Base-by-base conservation (phyloP, 2,888 invertebrate genomes). In the Drosophila testacea region DNA sequence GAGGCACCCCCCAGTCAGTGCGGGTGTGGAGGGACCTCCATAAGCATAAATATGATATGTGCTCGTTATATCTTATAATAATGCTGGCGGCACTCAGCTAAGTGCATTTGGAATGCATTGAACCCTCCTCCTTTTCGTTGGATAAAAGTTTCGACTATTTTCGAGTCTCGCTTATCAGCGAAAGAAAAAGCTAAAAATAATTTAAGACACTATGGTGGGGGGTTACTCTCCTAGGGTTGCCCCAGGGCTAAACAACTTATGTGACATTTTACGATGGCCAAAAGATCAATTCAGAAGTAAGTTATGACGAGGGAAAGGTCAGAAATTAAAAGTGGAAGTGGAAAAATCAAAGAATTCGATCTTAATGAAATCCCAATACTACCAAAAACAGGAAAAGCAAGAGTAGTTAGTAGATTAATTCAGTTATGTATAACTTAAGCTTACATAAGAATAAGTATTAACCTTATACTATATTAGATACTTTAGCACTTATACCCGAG, bases 41-140 rank as follows among this genome's bases (percentile, higher is more conserved):
- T 57, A 51, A 73, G 61, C 76, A 79, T 69, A 83, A 77, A 80
- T 75, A 80, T 72, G 75, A 87, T 87, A 73, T 87, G 73, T 79
- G 71, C 62, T 69, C 57, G 81, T 64, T 77, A 57, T 61, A 46
- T 61, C 67, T 46, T 38, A 34, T 57, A 42, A 57, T 57, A 57
- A 57, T 89, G 85, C 85, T 72, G 85, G 85, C 89, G 74, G 89
- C 70, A 70, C 73, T 86, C 73, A 48, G 72, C 86, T 69, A 80
- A 86, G 78, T 82, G 89, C 88, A 77, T 51, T 70, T 30, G 46
- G 42, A 71, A 69, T 65, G 67, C 75, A 77, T 68, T 69, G 69
- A 69, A 63, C 68, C 55, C 65, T 32, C 46, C 30, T 5, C 9
- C 36, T 16, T 6, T 16, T 3, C 59, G 39, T 30, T 16, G 46